Conservation (phyloP, 2,888 invertebrate genomes). For the Pomacea canaliculata region DNA sequence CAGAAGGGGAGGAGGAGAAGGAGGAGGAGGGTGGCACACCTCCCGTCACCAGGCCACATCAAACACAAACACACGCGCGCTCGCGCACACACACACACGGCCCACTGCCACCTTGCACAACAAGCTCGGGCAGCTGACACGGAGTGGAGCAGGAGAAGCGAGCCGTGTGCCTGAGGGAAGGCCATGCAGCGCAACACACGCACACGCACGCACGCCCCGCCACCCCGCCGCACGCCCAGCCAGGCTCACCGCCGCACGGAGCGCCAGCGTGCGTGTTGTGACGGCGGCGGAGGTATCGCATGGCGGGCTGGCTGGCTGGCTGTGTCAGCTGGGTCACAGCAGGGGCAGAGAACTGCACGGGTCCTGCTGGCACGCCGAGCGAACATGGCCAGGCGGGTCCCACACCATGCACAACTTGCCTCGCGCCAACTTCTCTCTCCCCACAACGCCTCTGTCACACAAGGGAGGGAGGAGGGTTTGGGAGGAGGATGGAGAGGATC, state of each 20-base stretch:
- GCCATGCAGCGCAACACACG: background rate
- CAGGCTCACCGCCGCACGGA: background rate
- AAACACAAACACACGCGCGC: slow-evolving; percentile 1
- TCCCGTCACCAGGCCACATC: background rate
- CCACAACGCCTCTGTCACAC: too few species aligned
- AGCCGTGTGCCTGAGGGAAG: background rate
- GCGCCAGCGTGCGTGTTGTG: background rate
- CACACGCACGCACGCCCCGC: background rate
- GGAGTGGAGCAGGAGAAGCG: background rate
- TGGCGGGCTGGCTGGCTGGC: slow-evolving; percentile 4
- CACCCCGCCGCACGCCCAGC: background rate
- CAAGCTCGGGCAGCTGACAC: background rate
- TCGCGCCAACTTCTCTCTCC: too few species aligned
- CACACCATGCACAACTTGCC: background rate
- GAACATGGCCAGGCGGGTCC: background rate
- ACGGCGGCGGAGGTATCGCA: background rate
- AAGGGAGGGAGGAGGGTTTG: too few species aligned
- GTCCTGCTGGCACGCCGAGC: background rate
- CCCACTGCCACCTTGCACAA: background rate
- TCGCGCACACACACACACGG: background rate
- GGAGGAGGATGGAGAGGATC: too few species aligned
- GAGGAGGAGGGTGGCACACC: background rate
- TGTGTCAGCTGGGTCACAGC: background rate
- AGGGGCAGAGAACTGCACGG: background rate
- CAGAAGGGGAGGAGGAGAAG: too few species aligned